Percentiles rank a stretch among this genome's conserved stretches.
These are phyloP conservation scores for Zaprionus ghesquierei DNA, from an alignment of 1,140 invertebrate genomes.

Conservation along the genomic window DNA sequence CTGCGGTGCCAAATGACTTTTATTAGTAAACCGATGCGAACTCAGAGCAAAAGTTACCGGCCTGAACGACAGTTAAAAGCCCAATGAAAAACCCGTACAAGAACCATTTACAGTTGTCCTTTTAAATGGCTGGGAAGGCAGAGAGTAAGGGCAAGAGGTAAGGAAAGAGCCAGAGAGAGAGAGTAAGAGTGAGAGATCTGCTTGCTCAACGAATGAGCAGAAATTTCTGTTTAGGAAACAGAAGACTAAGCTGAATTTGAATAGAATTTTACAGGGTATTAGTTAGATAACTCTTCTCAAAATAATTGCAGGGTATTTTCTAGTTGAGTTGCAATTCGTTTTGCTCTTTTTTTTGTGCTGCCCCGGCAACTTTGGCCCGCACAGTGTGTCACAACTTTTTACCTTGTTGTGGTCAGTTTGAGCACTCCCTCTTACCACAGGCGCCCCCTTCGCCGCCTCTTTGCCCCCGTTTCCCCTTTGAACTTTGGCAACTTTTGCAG, in stretches of 20 bases:
- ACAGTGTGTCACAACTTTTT: constrained; percentile 43
- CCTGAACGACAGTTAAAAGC: background rate
- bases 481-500: constrained; percentile 7
- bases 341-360: background rate
- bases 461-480: background rate
- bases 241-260: too few relatives aligned
- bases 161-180: background rate
- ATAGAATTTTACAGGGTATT: too few relatives aligned
- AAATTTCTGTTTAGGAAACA: too few relatives aligned
- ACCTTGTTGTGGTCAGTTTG: constrained; percentile 66
- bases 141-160: background rate
- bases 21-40: constrained; percentile 70
- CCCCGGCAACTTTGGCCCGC: constrained; percentile 13
- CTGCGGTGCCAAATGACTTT: constrained; percentile 64
- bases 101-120: constrained; percentile 12
- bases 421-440: background rate
- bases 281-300: too few relatives aligned
- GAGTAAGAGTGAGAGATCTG: too few relatives aligned
- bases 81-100: constrained; percentile 1
- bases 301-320: constrained; percentile 1
- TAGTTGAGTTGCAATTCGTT: background rate
- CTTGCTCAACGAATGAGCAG: background rate
- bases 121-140: background rate
- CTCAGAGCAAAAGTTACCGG: constrained; percentile 4
- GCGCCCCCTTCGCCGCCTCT: background rate